Evolutionary conservation across 2,797 vertebrate genomes (phyloP).

Genomic region (Tamandua tetradactyla): DNA sequence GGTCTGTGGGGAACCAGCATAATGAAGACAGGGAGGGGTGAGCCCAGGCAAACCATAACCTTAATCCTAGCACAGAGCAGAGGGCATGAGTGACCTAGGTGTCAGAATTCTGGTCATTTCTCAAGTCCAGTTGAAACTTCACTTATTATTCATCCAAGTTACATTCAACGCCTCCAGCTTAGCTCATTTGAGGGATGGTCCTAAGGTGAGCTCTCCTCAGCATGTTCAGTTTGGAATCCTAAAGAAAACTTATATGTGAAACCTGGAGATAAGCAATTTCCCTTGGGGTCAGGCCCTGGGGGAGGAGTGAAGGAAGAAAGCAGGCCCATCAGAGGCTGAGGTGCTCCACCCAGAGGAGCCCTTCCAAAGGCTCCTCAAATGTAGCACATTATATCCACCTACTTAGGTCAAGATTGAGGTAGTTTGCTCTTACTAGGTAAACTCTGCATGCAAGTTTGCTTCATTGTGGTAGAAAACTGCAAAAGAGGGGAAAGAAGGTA

Average conservation of each 20-base stretch:
- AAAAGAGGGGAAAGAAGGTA: background rate
- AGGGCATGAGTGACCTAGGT: background rate
- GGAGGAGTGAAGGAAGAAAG: background rate
- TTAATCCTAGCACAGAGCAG: too few species aligned
- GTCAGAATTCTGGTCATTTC: background rate
- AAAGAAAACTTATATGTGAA: background rate
- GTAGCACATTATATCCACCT: background rate
- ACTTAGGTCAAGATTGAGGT: background rate
- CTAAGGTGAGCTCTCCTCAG: background rate
- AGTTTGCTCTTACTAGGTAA: too few species aligned
- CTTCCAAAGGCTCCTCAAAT: background rate
- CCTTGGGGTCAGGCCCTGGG: background rate
- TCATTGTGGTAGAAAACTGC: background rate
- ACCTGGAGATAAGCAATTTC: background rate
- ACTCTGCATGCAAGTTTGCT: fast-evolving
- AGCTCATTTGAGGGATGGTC: background rate
- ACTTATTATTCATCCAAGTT: background rate
- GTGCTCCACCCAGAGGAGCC: fast-evolving
- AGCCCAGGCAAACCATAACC: background rate
- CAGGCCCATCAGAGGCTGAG: background rate
- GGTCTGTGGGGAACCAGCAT: background rate
- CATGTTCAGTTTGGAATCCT: background rate
- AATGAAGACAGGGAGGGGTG: background rate
- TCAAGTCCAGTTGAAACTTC: background rate
- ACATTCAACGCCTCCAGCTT: background rate